phyloP scores from a whole-genome alignment of 2,113 vertebrate genomes.

The Apteryx mantelli region DNA sequence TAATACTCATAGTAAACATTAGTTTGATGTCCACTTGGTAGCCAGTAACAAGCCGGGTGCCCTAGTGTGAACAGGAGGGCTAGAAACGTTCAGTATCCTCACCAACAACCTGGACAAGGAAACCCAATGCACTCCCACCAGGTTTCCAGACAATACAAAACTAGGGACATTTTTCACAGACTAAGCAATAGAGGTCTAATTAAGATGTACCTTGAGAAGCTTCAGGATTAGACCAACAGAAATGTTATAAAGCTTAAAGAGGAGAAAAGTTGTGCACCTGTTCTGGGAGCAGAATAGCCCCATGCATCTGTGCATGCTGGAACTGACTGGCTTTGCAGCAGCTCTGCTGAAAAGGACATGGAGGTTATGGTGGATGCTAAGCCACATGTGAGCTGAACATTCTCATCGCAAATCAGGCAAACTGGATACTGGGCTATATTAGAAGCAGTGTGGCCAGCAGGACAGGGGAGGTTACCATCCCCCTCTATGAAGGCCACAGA shows the following conservation, averaged over 20 bases:
- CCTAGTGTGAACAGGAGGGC: background rate
- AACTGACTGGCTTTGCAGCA: background rate
- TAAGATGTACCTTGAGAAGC: background rate
- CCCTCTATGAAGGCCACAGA: background rate
- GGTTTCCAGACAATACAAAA: background rate
- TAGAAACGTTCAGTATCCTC: background rate
- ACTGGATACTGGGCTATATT: rapidly evolving
- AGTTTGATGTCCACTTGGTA: background rate
- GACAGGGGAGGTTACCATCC: background rate
- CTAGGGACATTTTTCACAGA: background rate
- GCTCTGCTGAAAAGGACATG: background rate
- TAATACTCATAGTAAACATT: background rate
- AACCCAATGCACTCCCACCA: background rate
- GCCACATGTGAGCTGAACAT: rapidly evolving
- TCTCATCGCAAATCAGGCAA: background rate
- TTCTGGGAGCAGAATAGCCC: background rate
- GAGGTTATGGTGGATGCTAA: background rate
- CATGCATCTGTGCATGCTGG: background rate
- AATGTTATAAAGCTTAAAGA: background rate
- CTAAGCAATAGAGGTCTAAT: background rate
- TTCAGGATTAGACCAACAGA: background rate
- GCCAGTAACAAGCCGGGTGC: background rate
- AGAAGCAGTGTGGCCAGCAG: background rate
- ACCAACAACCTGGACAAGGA: background rate
- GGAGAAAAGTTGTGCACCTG: background rate